Base-by-base conservation (phyloP, 2,113 vertebrate genomes). In the Egretta garzetta region DNA sequence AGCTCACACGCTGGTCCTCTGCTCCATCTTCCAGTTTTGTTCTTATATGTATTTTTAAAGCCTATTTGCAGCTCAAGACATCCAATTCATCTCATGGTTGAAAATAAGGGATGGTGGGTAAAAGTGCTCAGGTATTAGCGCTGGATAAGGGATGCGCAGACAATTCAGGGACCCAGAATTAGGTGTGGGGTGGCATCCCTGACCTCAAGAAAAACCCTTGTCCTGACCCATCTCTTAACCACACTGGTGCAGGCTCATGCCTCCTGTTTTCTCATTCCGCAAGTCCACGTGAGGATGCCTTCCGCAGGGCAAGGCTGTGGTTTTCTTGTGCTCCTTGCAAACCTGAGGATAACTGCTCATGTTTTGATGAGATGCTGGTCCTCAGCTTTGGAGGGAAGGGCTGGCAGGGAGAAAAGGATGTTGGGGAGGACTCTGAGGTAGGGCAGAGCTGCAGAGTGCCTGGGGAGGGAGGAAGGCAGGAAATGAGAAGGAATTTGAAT, bases 231-330 rank as follows among this genome's bases (percentile, higher is more conserved):
- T 21, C 27, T 35, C 50, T 41, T 39, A 39, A 26, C 39, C 33
- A 22, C 37, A 5, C 6, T 2, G 10, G 13, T 24, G 39, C 33
- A 47, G 26, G 33, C 49, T 66, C 59, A 23, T 30, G 7, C 22
- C 47, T 56, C 14, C 28, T 28, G 13, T 58, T 63, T 41, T 41
- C 43, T 67, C 71, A 32, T 39, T 75, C 55, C 4, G 1, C 9
- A n/a, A 33, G 41, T 59, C 41, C 21, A 10, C 1, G 7, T 6
- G 37, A 30, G 30, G 45, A 50, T 35, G 9, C 8, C 14, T 43
- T 21, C n/a, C 1, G 9, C 5, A 23, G 24, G 58, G 9, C 0
- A 1, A 63, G 8, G 49, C 8, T 4, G 24, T 10, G 26, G 16
- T 37, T 79, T 66, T 52, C 41, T 45, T 10, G 12, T 9, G 28